A percentile compares a stretch with the other conserved stretches of the same genome.
These are phyloP conservation scores for Baryphthengus martii DNA, from an alignment of 2,113 vertebrate species.

Conservation along the genomic window DNA sequence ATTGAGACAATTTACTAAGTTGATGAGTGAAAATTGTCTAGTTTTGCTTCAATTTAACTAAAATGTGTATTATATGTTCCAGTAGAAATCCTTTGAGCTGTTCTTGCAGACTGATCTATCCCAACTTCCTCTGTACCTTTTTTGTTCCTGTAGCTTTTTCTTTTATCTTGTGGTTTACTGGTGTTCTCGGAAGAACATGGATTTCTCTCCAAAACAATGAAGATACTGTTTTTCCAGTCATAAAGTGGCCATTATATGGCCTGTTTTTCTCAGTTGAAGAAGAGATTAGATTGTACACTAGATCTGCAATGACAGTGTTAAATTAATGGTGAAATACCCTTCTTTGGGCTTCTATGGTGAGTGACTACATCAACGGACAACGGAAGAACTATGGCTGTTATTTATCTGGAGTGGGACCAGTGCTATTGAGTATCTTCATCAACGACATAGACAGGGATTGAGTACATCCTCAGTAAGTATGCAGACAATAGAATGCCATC, in stretches of 20 bases:
- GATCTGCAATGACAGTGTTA: background rate
- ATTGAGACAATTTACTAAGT: background rate
- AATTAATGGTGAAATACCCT: background rate
- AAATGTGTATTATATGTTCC: background rate
- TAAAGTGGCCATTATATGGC: background rate
- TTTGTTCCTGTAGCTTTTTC: background rate
- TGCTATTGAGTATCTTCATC: background rate
- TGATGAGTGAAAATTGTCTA: background rate
- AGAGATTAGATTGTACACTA: background rate
- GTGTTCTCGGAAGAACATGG: background rate
- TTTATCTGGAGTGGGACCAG: too few species aligned
- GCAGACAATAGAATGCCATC: background rate
- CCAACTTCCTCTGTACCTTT: background rate
- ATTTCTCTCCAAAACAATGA: background rate
- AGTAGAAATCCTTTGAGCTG: background rate
- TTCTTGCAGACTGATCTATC: background rate
- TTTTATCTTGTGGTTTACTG: background rate
- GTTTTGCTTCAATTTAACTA: background rate
- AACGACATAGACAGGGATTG: background rate
- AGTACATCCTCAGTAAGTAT: background rate
- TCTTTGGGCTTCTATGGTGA: background rate
- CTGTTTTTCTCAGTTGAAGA: background rate
- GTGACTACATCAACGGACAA: too few species aligned
- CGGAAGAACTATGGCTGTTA: too few species aligned
- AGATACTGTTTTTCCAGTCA: background rate